Evolutionary conservation across 2,797 vertebrate species (phyloP).

Genomic region (Luscinia megarhynchos): DNA sequence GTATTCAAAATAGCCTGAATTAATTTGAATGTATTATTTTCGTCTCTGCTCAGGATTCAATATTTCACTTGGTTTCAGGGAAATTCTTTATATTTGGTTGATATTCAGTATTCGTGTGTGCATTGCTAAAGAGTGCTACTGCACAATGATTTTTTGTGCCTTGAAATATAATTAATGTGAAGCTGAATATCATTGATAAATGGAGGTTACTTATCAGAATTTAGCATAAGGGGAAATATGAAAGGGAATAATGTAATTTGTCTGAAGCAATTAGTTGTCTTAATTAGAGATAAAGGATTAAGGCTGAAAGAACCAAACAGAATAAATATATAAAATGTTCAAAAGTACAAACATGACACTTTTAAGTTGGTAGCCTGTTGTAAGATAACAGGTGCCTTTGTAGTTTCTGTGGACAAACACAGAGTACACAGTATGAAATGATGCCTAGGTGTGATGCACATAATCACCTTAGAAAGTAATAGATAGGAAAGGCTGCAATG

Average conservation of each 20-base stretch:
- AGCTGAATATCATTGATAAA: conserved; percentile 71
- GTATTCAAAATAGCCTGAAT: conserved; percentile 40
- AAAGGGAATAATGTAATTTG: conserved; percentile 62
- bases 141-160: background rate
- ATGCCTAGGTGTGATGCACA: background rate
- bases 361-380: background rate
- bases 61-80: conserved; percentile 32
- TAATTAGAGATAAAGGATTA: conserved; percentile 68
- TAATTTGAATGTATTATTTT: conserved; percentile 57
- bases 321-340: conserved; percentile 41
- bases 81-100: conserved; percentile 10
- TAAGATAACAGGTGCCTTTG: background rate
- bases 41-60: background rate
- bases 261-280: conserved; percentile 68
- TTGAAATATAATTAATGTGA: conserved; percentile 61
- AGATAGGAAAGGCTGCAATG: background rate
- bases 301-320: conserved; percentile 28
- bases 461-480: background rate
- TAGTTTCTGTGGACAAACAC: background rate
- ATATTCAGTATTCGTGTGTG: conserved; percentile 23
- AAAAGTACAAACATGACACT: conserved; percentile 14
- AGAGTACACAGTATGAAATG: background rate
- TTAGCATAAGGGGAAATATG: conserved; percentile 59
- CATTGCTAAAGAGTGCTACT: conserved; percentile 9
- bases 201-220: conserved; percentile 61